Base-by-base conservation (phyloP, 2,888 invertebrate genomes). In the Stenoptilia bipunctidactyla region DNA sequence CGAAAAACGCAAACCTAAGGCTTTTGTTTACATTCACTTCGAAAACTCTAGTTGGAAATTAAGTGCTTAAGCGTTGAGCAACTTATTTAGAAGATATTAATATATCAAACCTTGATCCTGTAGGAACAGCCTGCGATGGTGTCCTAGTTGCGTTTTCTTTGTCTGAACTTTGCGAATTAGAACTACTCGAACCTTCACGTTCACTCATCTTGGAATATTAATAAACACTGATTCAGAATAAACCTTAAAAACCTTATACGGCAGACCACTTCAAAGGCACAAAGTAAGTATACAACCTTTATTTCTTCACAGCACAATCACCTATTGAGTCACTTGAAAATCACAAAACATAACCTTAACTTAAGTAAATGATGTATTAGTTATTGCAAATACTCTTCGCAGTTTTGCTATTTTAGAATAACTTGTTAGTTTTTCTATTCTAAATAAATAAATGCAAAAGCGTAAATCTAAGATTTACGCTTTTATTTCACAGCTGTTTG, bases 161-260 rank as follows among this genome's bases (percentile, higher is more conserved):
- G 46, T 71, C 65, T 8, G 61, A 47, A 12, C 53, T 58, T 45
- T 70, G 61, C 1, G 73, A 61, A 0, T 55, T 64, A 1, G 79
- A 74, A 40, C 58, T 52, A 50, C 67, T 63, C 1, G 70, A 48
- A n/a, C 52, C 58, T n/a, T 79, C 71, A 13, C 67, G 77, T 43
- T 79, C 77, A 47, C 75, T 65, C 82, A 82, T 82, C 37, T 48
- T 52, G 52, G 53, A 53, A 52, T 49, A 45, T 46, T 47, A 45
- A 53, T 44, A 50, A 44, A 44, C 57, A 70, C 65, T 71, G 60
- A 59, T 38, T 41, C 53, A 55, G 45, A 38, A 45, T 47, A 49
- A 55, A 60, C 58, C 53, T 55, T 54, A 64, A 55, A 65, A 60
- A 50, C 76, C 74, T 53, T 76, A 73, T 56, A 77, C 61, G 79